Base-by-base conservation (phyloP, 2,113 vertebrate genomes). In the Perca flavescens region DNA sequence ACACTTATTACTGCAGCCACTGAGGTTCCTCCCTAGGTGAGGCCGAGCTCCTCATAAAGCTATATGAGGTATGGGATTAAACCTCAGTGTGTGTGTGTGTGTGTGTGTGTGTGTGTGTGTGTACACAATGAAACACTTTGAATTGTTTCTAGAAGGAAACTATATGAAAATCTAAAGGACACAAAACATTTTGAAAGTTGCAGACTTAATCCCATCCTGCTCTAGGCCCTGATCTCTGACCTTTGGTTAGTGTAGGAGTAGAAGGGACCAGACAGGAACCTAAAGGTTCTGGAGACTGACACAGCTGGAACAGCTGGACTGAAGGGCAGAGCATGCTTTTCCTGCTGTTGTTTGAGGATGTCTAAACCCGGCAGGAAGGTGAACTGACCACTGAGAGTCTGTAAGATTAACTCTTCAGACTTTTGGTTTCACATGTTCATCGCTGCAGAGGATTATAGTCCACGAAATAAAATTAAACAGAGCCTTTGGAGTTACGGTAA, bases 1-100 rank as follows among this genome's bases (percentile, higher is more conserved):
- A 40, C 58, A 53, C 65, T 25, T 63, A 8, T 65, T 34, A 19
- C 52, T 83, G 68, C 31, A 66, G 54, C 68, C 46, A 11, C 46
- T 14, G 21, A 25, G 31, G 65, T 53, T 61, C 56, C 58, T 81
- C 74, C 83, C 84, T 56, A 82, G 79, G 74, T 62, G 67, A 77
- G 22, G 73, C 36, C 0, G 34, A 65, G 54, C 36, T 43, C 47
- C 49, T 82, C 74, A 62, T 82, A 69, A 86, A 77, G 74, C 73
- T 77, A 74, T 82, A 77, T 82, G 74, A 86, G 74, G 46, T 85
- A 72, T 76, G 83, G 71, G 71, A 85, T 70, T 84, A 84, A 84
- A 84, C 36, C 36, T 36, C 1, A 2, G 13, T 16, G 19, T 54
- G 25, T 56, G 58, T 71, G 43, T 66, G 36, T 40, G 36, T 40